A percentile compares a stretch with the other conserved stretches of the same genome.
These are phyloP conservation scores for Clusia tigrina DNA, from an alignment of 2,888 invertebrate species.

Conservation along the genomic window DNA sequence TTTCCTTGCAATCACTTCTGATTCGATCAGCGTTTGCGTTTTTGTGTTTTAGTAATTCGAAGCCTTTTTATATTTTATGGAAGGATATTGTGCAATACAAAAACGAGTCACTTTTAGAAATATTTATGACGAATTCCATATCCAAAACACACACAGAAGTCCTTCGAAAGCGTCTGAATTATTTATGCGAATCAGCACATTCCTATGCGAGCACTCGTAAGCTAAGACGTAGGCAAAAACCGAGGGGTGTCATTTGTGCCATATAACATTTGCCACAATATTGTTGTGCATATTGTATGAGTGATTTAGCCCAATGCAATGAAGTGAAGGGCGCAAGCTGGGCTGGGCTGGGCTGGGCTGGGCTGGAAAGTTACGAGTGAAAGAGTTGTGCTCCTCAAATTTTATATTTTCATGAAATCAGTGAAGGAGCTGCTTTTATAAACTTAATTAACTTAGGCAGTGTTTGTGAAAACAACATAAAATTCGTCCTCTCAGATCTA, in stretches of 20 bases:
- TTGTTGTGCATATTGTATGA: conserved; percentile 27
- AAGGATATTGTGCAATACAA: neutral
- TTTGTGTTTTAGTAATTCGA: conserved; percentile 13
- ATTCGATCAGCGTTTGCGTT: conserved; percentile 40
- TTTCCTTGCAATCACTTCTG: conserved; percentile 30
- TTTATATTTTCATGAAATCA: too few relatives aligned
- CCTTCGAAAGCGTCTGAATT: conserved; percentile 42
- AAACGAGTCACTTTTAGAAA: conserved; percentile 9
- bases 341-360: too few relatives aligned
- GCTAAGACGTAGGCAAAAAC: conserved; percentile 20
- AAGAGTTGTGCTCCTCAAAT: too few relatives aligned
- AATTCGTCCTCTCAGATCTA: too few relatives aligned
- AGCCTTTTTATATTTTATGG: conserved; percentile 7
- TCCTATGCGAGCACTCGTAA: conserved; percentile 9
- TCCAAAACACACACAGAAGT: conserved; percentile 16
- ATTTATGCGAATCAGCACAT: conserved; percentile 53
- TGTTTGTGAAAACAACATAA: too few relatives aligned
- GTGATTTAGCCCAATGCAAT: conserved; percentile 29
- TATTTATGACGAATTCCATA: conserved; percentile 6
- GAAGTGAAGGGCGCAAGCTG: too few relatives aligned
- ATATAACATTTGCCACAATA: conserved; percentile 22
- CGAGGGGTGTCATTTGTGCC: conserved; percentile 17
- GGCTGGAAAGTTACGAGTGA: too few relatives aligned
- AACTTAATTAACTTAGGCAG: too few relatives aligned
- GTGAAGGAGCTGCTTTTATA: too few relatives aligned